Evolutionary conservation across 2,888 invertebrate species (phyloP).

Genomic region (Geotrupes spiniger): DNA sequence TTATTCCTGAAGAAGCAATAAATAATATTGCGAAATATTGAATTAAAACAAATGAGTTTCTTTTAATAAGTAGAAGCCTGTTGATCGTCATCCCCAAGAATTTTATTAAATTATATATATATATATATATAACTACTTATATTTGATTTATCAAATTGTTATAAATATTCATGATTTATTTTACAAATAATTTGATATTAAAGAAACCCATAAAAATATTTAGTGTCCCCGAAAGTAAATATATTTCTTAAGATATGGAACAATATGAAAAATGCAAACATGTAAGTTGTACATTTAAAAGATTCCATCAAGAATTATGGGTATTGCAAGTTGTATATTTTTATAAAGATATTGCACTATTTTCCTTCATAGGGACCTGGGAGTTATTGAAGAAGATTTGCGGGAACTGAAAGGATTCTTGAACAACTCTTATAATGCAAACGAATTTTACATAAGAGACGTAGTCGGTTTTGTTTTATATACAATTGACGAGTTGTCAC

Average conservation of each 20-base stretch:
- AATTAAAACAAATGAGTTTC: too few species aligned
- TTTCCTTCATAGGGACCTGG: constrained; percentile 55
- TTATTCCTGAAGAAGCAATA: too few species aligned
- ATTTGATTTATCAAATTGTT: background rate
- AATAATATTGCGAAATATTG: too few species aligned
- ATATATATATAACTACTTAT: background rate
- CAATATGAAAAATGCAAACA: too few species aligned
- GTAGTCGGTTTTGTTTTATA: constrained; percentile 67
- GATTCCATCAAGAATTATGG: too few species aligned
- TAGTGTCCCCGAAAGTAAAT: too few species aligned
- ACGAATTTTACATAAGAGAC: constrained; percentile 82
- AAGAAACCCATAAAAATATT: background rate
- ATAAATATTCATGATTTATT: background rate
- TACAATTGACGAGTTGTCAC: constrained; percentile 74
- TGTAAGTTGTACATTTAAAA: too few species aligned
- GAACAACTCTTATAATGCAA: constrained; percentile 74
- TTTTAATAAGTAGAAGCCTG: too few species aligned
- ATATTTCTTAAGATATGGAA: too few species aligned
- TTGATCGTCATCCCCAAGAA: too few species aligned
- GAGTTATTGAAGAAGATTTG: constrained; percentile 70
- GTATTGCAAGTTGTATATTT: too few species aligned
- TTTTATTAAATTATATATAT: background rate
- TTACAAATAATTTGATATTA: background rate
- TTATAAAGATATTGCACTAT: background rate
- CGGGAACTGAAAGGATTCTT: constrained; percentile 67